Evolutionary conservation across 2,888 invertebrate species (phyloP), one percentile per base, ranked within the genome.

Genomic region (Limnephilus rhombicus): DNA sequence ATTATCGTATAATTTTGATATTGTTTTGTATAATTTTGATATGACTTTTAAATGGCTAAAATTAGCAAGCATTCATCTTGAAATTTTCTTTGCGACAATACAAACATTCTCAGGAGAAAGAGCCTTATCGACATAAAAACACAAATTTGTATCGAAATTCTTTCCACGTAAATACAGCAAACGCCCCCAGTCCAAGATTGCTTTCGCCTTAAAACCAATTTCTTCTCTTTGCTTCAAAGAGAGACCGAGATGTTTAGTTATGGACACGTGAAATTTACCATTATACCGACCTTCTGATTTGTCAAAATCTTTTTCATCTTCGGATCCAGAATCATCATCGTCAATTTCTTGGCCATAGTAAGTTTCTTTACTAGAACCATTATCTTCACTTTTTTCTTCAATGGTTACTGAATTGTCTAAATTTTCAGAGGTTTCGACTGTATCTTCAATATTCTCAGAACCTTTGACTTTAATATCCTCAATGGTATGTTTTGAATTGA

Each of bases 81-180:
- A 34, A 34, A 29, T 31, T 82, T 95, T 96, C 68, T 94, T 95
- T 37, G 97, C 98, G 68, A 98, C 95, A 90, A 98, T 96, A 94
- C 98, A 98, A 90, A 98, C 96, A 95, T 98, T 98, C 95, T 98
- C 98, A 53, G 97, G 96, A 0, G 98, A 98, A 15, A 98, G 96
- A 34, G 95, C 95, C 5, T 95, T 94, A 12, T 97, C 95, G 90
- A 98, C 98, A 94, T 98, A 98, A 94, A 97, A 96, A 94, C 97
- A 96, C 87, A 98, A 95, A 9, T 95, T 94, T 85, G 97, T 97
- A 0, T 96, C 94, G 94, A 97, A 97, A 12, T 97, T 97, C 90
- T 95, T 94, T 7, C 95, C 95, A 92, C 96, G 95, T 92, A 99
- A 95, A 94, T 96, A 97, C 90, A 96, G 94, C 90, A 97, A 95